Evolutionary conservation across 2,113 vertebrate species (phyloP).

Genomic region (cat (Felis catus)): DNA sequence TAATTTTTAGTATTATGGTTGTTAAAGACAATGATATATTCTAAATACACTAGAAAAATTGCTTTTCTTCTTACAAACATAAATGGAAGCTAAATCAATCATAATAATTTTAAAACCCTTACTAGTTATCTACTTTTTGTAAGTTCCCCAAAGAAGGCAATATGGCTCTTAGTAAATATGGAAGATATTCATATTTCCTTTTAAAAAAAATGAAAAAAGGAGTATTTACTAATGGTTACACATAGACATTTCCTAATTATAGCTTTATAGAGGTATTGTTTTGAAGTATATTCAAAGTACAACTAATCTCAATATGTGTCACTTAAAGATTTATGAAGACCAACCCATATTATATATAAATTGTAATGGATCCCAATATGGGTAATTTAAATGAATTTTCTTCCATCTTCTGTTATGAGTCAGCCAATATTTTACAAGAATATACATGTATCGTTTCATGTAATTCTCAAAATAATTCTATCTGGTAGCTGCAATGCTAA

Average conservation of each 20-base stretch:
- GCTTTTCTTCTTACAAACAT: neutral
- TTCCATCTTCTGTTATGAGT: neutral
- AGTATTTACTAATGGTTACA: neutral
- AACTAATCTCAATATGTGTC: neutral
- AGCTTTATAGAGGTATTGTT: neutral
- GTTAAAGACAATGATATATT: neutral
- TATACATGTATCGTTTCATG: neutral
- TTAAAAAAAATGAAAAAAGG: neutral
- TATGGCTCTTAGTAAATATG: neutral
- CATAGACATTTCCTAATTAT: neutral
- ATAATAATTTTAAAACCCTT: neutral
- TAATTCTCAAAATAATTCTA: conserved; percentile 4
- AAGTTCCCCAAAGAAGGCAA: neutral
- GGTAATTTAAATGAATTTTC: neutral
- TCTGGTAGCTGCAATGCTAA: neutral
- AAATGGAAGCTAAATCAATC: neutral
- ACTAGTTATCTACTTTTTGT: neutral
- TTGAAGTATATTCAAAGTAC: neutral
- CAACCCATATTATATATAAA: neutral
- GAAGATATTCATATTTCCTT: neutral
- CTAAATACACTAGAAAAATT: neutral
- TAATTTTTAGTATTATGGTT: neutral
- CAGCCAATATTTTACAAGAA: neutral
- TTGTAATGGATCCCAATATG: neutral
- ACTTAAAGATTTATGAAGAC: neutral